phyloP scores from a whole-genome alignment of 2,888 invertebrate species.

The Prosapia bicincta region DNA sequence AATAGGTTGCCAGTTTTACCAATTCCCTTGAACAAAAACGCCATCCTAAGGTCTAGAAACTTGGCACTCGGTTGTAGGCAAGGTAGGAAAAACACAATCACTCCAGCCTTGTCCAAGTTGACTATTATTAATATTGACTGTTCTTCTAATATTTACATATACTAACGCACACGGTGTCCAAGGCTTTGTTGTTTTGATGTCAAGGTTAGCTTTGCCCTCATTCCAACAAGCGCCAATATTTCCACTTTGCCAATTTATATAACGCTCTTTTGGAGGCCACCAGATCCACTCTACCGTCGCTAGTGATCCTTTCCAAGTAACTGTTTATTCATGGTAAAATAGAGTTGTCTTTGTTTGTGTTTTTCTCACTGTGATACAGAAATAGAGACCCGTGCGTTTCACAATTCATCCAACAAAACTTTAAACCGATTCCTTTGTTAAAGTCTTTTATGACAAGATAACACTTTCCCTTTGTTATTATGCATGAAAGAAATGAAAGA shows the following conservation, averaged over 20 bases:
- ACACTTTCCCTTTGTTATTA: no score
- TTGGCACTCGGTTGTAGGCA: neutral
- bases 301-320: no score
- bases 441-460: no score
- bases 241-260: neutral
- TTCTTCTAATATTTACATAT: neutral
- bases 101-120: neutral
- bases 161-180: neutral
- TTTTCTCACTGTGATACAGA: no score
- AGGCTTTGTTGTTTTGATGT: neutral
- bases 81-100: neutral
- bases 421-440: no score
- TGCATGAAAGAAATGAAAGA: no score
- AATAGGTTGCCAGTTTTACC: no score
- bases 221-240: neutral
- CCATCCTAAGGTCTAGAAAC: neutral
- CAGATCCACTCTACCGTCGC: neutral
- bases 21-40: no score
- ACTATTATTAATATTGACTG: neutral
- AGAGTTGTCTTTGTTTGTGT: no score
- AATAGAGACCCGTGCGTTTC: no score
- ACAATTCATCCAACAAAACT: no score
- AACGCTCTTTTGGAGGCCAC: neutral
- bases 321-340: no score
- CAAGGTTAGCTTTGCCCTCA: neutral